Evolutionary conservation across 2,888 invertebrate species (phyloP).

Genomic region (Xestia sexstrigata): DNA sequence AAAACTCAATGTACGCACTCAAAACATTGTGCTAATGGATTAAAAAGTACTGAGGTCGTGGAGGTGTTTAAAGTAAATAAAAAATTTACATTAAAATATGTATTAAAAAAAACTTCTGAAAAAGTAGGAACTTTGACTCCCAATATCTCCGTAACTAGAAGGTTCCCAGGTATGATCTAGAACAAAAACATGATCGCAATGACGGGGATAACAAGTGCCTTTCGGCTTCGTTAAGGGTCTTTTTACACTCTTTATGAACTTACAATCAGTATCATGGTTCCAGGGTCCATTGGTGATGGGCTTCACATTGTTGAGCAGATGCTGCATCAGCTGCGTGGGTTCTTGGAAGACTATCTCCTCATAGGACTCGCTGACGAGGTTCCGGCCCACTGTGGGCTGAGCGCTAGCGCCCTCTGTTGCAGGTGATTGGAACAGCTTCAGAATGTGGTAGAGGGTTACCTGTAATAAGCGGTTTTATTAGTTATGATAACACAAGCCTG

Average conservation of each 20-base stretch:
- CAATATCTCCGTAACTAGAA: too few relatives aligned
- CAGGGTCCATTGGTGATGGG: constrained; percentile 93
- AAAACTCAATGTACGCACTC: too few relatives aligned
- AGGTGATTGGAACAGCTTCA: constrained; percentile 98
- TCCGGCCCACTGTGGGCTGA: constrained; percentile 87
- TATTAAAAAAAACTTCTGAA: too few relatives aligned
- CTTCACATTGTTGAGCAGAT: constrained; percentile 94
- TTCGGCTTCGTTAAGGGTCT: too few relatives aligned
- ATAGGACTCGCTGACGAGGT: constrained; percentile 97
- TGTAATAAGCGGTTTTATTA: constrained; percentile 81
- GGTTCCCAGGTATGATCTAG: too few relatives aligned
- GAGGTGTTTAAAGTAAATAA: too few relatives aligned
- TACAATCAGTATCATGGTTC: constrained; percentile 97
- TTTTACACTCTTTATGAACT: background rate
- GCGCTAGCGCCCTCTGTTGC: constrained; percentile 84
- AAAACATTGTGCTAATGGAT: too few relatives aligned
- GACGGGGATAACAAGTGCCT: too few relatives aligned
- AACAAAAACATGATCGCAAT: too few relatives aligned
- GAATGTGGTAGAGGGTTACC: constrained; percentile 98
- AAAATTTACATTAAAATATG: too few relatives aligned
- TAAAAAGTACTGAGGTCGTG: too few relatives aligned
- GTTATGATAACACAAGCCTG: background rate
- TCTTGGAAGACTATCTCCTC: constrained; percentile 99
- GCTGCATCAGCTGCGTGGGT: constrained; percentile 97
- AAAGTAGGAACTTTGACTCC: too few relatives aligned